Percentiles rank a stretch among this genome's conserved stretches.
These are phyloP conservation scores for Abscondita cerata DNA, from an alignment of 2,888 invertebrate species.

Conservation along the genomic window DNA sequence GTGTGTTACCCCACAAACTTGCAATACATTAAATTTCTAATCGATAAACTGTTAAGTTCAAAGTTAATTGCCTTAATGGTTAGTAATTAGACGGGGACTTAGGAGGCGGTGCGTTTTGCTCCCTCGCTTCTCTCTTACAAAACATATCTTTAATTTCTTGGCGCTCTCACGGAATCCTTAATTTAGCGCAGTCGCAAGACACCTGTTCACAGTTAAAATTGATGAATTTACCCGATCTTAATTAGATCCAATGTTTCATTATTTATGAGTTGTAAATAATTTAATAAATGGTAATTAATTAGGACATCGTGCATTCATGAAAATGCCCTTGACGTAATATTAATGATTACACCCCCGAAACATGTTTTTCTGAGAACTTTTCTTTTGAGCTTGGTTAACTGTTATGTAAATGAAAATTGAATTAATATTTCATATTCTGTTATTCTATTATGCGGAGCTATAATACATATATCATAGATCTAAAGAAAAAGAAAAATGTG, in stretches of 20 bases:
- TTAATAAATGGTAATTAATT: no score
- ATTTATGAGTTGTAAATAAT: neutral
- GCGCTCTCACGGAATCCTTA: constrained; percentile 52
- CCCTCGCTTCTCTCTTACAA: constrained; percentile 42
- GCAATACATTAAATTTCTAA: constrained; percentile 30
- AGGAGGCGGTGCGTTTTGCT: constrained; percentile 27
- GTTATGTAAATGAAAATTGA: no score
- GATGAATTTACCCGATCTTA: neutral
- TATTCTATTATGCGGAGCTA: constrained; percentile 13
- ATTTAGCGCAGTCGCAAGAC: constrained; percentile 28
- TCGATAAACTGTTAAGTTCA: constrained; percentile 43
- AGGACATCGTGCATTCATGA: no score
- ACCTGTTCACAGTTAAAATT: constrained; percentile 2
- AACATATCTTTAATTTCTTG: constrained; percentile 42
- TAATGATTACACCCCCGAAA: no score
- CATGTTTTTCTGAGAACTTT: no score
- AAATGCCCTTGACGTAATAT: no score
- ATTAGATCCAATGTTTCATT: neutral
- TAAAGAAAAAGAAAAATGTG: constrained; percentile 33
- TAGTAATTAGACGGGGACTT: constrained; percentile 49
- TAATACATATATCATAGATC: constrained; percentile 23
- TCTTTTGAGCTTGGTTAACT: no score
- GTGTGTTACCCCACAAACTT: no score
- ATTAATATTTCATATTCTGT: constrained; percentile 2
- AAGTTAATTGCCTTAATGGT: constrained; percentile 55